Evolutionary conservation across 2,113 vertebrate species (phyloP).

Genomic region (Mobula birostris): DNA sequence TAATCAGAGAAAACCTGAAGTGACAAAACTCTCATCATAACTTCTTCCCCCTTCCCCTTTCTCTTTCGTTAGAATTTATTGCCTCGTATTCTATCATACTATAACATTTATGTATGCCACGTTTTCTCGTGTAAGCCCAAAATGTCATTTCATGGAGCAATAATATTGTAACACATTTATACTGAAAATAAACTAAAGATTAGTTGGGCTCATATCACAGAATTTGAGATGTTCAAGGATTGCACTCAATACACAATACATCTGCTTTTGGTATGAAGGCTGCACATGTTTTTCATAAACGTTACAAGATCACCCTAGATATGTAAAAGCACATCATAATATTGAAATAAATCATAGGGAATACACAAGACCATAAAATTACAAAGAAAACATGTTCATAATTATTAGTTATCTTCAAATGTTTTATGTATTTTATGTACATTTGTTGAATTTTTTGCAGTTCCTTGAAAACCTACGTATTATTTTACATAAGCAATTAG

Average conservation of each 20-base stretch:
- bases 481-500: background rate
- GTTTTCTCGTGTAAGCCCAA: background rate
- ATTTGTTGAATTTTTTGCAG: background rate
- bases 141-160: background rate
- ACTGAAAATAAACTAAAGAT: background rate
- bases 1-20: background rate
- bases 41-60: background rate
- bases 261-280: background rate
- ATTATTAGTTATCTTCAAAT: too few species aligned
- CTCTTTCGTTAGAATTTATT: background rate
- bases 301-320: background rate
- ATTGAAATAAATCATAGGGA: background rate
- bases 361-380: background rate
- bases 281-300: background rate
- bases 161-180: background rate
- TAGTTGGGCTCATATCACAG: background rate
- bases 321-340: background rate
- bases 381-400: background rate
- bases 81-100: background rate
- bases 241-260: background rate
- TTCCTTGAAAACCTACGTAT: background rate
- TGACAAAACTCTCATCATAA: background rate
- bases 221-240: background rate
- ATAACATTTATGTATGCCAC: background rate
- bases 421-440: background rate